Evolutionary conservation across 2,888 invertebrate species (phyloP).

Genomic region (Cheilosia urbana): DNA sequence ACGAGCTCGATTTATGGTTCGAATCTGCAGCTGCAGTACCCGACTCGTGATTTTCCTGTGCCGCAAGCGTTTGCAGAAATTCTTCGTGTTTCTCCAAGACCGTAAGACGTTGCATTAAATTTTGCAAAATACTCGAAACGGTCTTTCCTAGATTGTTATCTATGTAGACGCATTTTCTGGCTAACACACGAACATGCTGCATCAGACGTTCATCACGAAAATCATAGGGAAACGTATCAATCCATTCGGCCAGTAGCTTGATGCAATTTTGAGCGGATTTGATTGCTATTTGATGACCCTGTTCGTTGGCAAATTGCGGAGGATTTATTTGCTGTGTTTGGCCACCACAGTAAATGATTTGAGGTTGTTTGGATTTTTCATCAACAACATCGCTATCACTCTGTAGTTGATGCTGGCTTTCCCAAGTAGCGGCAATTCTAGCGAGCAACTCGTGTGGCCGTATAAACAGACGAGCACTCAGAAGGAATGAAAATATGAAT

Average conservation of each 20-base stretch:
- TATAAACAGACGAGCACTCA: slow-evolving; percentile 96
- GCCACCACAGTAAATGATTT: background rate
- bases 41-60: slow-evolving; percentile 67
- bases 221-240: slow-evolving; percentile 98
- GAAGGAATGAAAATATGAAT: slow-evolving; percentile 96
- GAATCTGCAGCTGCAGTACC: slow-evolving; percentile 46
- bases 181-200: slow-evolving; percentile 95
- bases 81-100: slow-evolving; percentile 95
- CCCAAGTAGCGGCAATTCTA: slow-evolving; percentile 92
- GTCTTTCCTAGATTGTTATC: slow-evolving; percentile 87
- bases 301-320: slow-evolving; percentile 49
- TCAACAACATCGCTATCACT: slow-evolving; percentile 56
- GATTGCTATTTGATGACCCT: slow-evolving; percentile 67
- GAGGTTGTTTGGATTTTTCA: slow-evolving; percentile 34
- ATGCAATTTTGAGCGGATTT: slow-evolving; percentile 90
- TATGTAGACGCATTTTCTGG: slow-evolving; percentile 89
- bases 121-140: slow-evolving; percentile 93
- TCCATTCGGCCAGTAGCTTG: slow-evolving; percentile 95
- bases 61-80: slow-evolving; percentile 80
- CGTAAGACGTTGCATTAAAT: slow-evolving; percentile 93
- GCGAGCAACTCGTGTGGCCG: slow-evolving; percentile 96
- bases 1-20: slow-evolving; percentile 28
- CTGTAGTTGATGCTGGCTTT: slow-evolving; percentile 85
- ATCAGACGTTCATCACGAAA: slow-evolving; percentile 97
- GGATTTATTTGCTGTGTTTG: slow-evolving; percentile 43